A percentile compares a stretch with the other conserved stretches of the same genome.
phyloP scores from a whole-genome alignment of 2,888 invertebrate species.

The Smittia aterrima region DNA sequence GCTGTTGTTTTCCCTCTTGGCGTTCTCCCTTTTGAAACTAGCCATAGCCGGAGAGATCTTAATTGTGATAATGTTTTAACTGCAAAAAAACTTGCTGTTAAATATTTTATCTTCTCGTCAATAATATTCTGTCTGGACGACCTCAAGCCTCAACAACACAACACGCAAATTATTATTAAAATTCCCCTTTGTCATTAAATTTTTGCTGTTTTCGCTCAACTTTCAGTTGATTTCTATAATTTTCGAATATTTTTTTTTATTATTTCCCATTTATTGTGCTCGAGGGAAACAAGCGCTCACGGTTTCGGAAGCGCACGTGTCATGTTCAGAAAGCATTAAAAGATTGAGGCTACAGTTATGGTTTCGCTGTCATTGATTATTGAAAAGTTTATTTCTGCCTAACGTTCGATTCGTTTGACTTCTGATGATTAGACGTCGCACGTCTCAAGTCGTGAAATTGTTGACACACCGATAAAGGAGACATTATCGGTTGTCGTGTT shows the following conservation, averaged over 20 bases:
- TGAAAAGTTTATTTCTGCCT: slow-evolving; percentile 29
- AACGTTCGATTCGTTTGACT: neutral
- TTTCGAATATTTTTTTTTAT: neutral
- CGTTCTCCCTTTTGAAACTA: neutral
- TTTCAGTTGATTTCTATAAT: slow-evolving; percentile 27
- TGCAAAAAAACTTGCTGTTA: slow-evolving; percentile 16
- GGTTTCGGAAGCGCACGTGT: slow-evolving; percentile 41
- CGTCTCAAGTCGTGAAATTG: neutral
- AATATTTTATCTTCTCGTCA: slow-evolving; percentile 22
- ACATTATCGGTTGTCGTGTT: slow-evolving; percentile 27
- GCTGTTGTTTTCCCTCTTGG: neutral
- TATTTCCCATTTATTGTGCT: neutral
- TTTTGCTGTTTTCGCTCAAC: slow-evolving; percentile 25
- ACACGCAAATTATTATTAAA: slow-evolving; percentile 22
- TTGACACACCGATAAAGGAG: slow-evolving; percentile 34
- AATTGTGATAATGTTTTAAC: slow-evolving; percentile 21
- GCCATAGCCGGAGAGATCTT: neutral
- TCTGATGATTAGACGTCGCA: neutral
- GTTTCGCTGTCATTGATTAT: slow-evolving; percentile 38
- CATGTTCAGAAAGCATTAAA: slow-evolving; percentile 37
- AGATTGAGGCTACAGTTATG: slow-evolving; percentile 41
- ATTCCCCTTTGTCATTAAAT: slow-evolving; percentile 37
- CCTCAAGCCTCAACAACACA: neutral
- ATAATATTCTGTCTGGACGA: neutral
- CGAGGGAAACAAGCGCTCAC: neutral